Evolutionary conservation across 2,888 invertebrate species (phyloP), one percentile per base, ranked within the genome.

Genomic region (Aquatica leii): DNA sequence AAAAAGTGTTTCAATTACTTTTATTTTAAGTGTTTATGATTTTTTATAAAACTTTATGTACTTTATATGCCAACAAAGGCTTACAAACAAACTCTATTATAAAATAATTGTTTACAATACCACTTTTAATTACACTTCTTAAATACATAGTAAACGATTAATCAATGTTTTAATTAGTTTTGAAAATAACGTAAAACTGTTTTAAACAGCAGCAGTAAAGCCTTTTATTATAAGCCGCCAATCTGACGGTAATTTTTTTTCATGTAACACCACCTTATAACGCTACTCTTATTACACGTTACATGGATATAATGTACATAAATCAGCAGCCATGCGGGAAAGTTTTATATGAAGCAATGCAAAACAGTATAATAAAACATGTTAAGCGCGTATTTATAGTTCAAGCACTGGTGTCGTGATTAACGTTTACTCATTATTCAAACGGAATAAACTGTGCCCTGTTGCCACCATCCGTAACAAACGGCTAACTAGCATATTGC

Each of bases 381-480:
- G 77, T 76, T 77, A 77, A 78, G 76, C 77, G 76, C 78, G 76
- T 79, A 80, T 79, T 80, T 79, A 79, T 78, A 77, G 78, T 78
- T 73, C 76, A 72, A 75, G 77, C 75, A 72, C 76, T 75, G 68
- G 77, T 78, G 77, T 76, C 76, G 77, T 79, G 79, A 80, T 80
- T 79, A 79, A 79, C 78, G 74, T 74, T 66, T 67, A 68, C 76
- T 77, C 78, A 79, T 80, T 78, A 79, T 78, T 80, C 78, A 78
- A 76, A 74, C 75, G 62, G 74, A 77, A 75, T 75, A 75, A 74
- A 77, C 74, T 74, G 71, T 75, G 74, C 75, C 75, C 73, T 73
- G 74, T 73, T 76, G 74, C 74, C 73, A 74, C 74, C 74, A 71
- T 65, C 68, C 70, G 70, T 74, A 73, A 72, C 73, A 71, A 73